A percentile compares a stretch with the other conserved stretches of the same genome.
These are phyloP conservation scores for Diloba caeruleocephala DNA, from an alignment of 2,888 invertebrate genomes.

Conservation along the genomic window DNA sequence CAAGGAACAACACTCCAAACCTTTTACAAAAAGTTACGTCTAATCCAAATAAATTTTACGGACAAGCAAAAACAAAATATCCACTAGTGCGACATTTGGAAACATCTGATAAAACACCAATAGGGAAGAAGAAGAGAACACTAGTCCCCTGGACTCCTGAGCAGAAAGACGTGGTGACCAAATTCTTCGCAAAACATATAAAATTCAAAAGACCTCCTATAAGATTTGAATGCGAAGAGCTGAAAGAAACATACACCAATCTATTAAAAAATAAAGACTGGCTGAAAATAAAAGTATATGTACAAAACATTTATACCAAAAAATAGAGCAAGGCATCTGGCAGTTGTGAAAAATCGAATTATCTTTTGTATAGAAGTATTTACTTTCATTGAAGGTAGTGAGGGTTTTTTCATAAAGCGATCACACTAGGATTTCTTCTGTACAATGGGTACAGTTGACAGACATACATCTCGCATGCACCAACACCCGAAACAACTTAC, in stretches of 20 bases:
- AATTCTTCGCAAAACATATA: conserved; percentile 47
- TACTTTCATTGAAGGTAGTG: no score
- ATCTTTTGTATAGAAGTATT: no score
- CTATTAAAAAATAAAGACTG: conserved; percentile 53
- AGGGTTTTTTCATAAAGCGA: no score
- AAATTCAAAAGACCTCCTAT: conserved; percentile 51
- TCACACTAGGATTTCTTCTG: no score
- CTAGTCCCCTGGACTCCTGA: not conserved
- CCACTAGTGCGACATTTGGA: not conserved
- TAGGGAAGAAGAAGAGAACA: not conserved
- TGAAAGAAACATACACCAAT: conserved; percentile 39
- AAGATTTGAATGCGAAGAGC: conserved; percentile 38
- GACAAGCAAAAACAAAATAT: not conserved
- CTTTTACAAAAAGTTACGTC: no score
- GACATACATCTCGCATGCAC: no score
- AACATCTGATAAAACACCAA: not conserved
- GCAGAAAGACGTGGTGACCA: conserved; percentile 1
- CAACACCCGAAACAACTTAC: no score
- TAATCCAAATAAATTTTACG: no score
- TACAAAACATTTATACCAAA: conserved; percentile 39
- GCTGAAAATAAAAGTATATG: conserved; percentile 56
- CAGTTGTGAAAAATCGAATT: no score
- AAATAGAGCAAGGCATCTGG: no score
- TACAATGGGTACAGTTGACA: no score
- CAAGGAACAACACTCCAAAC: no score